Evolutionary conservation across 1,140 invertebrate genomes (phyloP).

Genomic region (Chironomus tepperi): DNA sequence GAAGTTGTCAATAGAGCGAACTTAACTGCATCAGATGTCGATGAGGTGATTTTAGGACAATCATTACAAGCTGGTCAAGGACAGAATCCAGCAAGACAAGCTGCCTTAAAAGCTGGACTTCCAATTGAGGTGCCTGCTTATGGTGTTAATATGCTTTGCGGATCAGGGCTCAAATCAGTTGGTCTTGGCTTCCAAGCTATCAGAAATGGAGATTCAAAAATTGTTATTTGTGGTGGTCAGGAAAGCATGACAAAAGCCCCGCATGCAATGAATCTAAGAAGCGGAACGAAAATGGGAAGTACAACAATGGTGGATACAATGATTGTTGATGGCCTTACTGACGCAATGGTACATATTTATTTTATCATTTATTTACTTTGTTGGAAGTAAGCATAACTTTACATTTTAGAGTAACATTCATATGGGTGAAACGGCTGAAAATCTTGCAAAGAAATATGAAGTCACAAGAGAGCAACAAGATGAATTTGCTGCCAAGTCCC

Average conservation of each 20-base stretch:
- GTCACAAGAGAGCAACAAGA: conserved; percentile 70
- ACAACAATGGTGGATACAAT: conserved; percentile 58
- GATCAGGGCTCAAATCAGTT: conserved; percentile 72
- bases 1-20: conserved; percentile 57
- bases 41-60: conserved; percentile 82
- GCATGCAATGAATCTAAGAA: conserved; percentile 58
- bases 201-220: conserved; percentile 53
- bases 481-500: conserved; percentile 60
- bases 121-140: conserved; percentile 63
- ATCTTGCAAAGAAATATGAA: conserved; percentile 61
- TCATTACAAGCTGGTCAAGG: conserved; percentile 65
- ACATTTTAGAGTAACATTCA: conserved; percentile 48
- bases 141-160: conserved; percentile 78
- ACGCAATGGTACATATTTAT: conserved; percentile 50
- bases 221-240: conserved; percentile 75
- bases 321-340: conserved; percentile 68
- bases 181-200: conserved; percentile 61
- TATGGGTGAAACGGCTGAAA: conserved; percentile 83
- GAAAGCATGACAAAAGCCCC: conserved; percentile 78
- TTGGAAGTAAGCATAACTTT: no score
- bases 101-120: conserved; percentile 66
- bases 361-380: no score
- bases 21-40: conserved; percentile 55
- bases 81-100: conserved; percentile 80
- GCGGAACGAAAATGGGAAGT: conserved; percentile 62